Evolutionary conservation across 2,888 invertebrate species (phyloP), one percentile per base, ranked within the genome.

Genomic region (Resseliella maxima): DNA sequence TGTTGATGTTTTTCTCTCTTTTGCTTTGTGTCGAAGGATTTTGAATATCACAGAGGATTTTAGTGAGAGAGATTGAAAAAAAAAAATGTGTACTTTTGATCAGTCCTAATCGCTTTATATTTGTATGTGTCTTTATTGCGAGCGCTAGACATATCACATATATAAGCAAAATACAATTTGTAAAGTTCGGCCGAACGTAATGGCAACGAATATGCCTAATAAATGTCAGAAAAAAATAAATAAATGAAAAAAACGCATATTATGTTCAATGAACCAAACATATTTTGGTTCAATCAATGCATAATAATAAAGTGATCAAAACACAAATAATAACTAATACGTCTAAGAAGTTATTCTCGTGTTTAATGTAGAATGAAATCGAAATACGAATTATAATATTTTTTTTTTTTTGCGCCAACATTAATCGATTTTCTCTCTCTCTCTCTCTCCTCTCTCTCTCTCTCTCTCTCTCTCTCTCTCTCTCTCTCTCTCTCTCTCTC

Each of bases 281-380:
- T 2, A 72, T 72, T 72, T 31, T 0, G 72, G 31, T 24, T 5
- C 12, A 27, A 59, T 50, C 50, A 59, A 59, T 24, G 15, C 12
- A 72, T 31, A 72, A 72, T 31, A 3, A 72, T n/a, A n/a, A n/a
- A n/a, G n/a, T n/a, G n/a, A n/a, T 72, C 35, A 72, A 5, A 31
- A 72, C 18, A 2, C 31, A 31, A 59, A 31, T 12, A 5, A 72
- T 15, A 72, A 59, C 59, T 59, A 72, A 72, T 15, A 72, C 15
- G 31, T 10, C 6, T 31, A 72, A 72, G 27, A 31, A 15, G 18
- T 24, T 24, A 72, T 18, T 72, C 72, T 41, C 35, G 41, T 83
- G 83, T n/a, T 83, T 83, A 83, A 83, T 83, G 83, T 83, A 41
- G 1, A 83, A 83, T 83, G 83, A 83, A 83, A 83, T 83, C 41